These are phyloP conservation scores for Phacellophora camtschatica DNA, from an alignment of 30 jellyfish, hydroid and myxozoan species.

Conservation along the genomic window DNA sequence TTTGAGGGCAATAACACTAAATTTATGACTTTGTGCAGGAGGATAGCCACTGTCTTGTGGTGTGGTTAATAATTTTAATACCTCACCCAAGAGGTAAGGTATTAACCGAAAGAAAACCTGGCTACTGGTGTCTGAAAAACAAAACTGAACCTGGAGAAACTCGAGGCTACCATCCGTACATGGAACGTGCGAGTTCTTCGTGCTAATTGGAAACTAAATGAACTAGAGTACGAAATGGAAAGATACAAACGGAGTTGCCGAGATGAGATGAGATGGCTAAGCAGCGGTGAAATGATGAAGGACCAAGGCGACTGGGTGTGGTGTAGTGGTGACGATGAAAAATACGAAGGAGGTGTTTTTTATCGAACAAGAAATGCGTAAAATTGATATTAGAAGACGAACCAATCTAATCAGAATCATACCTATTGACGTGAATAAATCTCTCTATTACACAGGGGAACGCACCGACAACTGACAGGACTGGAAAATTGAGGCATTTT, in stretches of 20 bases:
- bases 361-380: background rate
- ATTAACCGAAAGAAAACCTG: too few relatives aligned
- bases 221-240: constrained; percentile 38
- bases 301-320: constrained; percentile 44
- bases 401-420: constrained; percentile 53
- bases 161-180: constrained; percentile 48
- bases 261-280: constrained; percentile 49
- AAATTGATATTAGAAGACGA: constrained; percentile 30
- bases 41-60: too few relatives aligned
- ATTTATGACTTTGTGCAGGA: too few relatives aligned
- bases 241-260: constrained; percentile 24
- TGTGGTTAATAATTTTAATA: too few relatives aligned
- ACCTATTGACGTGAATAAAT: constrained; percentile 17
- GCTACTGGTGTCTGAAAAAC: too few relatives aligned
- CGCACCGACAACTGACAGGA: constrained; percentile 51
- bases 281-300: constrained; percentile 25
- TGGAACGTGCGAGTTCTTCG: constrained; percentile 58
- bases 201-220: constrained; percentile 30
- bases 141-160: too few relatives aligned
- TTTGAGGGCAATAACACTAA: too few relatives aligned
- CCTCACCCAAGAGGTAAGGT: too few relatives aligned
- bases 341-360: constrained; percentile 20
- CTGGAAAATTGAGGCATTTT: constrained; percentile 26
- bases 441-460: constrained; percentile 38
- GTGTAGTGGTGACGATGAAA: constrained; percentile 45